Base-by-base conservation (phyloP, 2,113 vertebrate genomes). In the Rallus limicola region DNA sequence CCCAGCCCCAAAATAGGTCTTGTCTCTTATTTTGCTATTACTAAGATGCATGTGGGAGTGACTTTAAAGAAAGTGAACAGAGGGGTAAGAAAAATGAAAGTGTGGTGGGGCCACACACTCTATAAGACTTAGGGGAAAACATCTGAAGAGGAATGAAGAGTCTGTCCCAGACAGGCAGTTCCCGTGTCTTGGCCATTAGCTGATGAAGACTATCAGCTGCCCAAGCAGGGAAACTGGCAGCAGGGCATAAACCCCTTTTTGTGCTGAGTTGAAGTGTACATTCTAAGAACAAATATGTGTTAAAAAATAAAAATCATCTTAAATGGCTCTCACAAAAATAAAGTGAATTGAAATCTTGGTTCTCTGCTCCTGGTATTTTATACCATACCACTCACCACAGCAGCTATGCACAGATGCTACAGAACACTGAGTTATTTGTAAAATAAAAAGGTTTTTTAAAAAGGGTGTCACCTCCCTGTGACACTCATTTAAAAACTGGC, bases 391-490 rank as follows among this genome's bases (percentile, higher is more conserved):
- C 64, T 90, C 82, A 25, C 56, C 82, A 16, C 86, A 92, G 92
- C 95, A 93, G 88, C 90, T 21, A 60, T 72, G 88, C 85, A 82
- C 4, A 86, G 76, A 90, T 90, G 94, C 93, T 97, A 95, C 94
- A 96, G 33, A 94, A 90, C 71, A 92, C 90, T 52, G 63, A 92
- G 58, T 62, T 44, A 62, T 16, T 67, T 1, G 7, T 38, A 40
- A 88, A n/a, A 24, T 46, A 24, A 64, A 40, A 9, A 6, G 36
- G 69, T 26, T 19, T 19, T 15, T 3, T 50, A 68, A 74, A 84
- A 46, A 46, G 44, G 13, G 16, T 0, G n/a, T 4, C 90, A 46
- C 36, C 71, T 50, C 62, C 40, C 46, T 0, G 29, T 6, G 92
- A 83, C 81, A 10, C 53, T 5, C 12, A 15, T 55, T 79, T 34